Conservation (phyloP, 2,888 invertebrate genomes). For the Argyra leucocephala region DNA sequence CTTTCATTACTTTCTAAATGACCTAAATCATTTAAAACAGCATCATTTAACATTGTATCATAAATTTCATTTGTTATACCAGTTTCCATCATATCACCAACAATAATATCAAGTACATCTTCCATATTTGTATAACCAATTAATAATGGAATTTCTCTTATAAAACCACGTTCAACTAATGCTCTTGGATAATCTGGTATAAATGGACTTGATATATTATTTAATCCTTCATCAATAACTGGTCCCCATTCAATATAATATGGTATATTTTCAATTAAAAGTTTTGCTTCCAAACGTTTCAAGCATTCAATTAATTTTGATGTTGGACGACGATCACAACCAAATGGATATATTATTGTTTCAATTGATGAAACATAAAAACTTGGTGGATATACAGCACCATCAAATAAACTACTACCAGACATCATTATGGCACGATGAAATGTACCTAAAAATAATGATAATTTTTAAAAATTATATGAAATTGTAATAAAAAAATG, state of each 20-base stretch:
- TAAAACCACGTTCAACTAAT: slow-evolving; percentile 52
- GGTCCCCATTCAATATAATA: slow-evolving; percentile 64
- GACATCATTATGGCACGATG: slow-evolving; percentile 73
- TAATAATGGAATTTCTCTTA: slow-evolving; percentile 60
- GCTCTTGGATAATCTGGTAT: slow-evolving; percentile 57
- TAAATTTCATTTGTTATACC: slow-evolving; percentile 49
- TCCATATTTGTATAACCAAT: slow-evolving; percentile 78
- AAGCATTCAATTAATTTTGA: slow-evolving; percentile 60
- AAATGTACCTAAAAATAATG: slow-evolving; percentile 40
- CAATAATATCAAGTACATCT: slow-evolving; percentile 57
- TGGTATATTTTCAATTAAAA: slow-evolving; percentile 54
- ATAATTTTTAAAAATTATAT: no score
- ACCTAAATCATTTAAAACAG: slow-evolving; percentile 53
- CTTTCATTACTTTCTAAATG: slow-evolving; percentile 47
- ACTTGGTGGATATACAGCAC: slow-evolving; percentile 53
- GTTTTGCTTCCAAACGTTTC: slow-evolving; percentile 50
- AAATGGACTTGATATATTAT: slow-evolving; percentile 57
- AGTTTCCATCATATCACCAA: slow-evolving; percentile 50
- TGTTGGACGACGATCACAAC: slow-evolving; percentile 59
- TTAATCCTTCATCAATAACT: slow-evolving; percentile 60
- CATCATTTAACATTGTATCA: slow-evolving; percentile 54
- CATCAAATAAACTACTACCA: slow-evolving; percentile 57
- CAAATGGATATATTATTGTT: slow-evolving; percentile 55
- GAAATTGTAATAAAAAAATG: no score
- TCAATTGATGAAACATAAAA: slow-evolving; percentile 55